phyloP scores from a whole-genome alignment of 2,113 vertebrate genomes.

The Phylloscopus whistleri region DNA sequence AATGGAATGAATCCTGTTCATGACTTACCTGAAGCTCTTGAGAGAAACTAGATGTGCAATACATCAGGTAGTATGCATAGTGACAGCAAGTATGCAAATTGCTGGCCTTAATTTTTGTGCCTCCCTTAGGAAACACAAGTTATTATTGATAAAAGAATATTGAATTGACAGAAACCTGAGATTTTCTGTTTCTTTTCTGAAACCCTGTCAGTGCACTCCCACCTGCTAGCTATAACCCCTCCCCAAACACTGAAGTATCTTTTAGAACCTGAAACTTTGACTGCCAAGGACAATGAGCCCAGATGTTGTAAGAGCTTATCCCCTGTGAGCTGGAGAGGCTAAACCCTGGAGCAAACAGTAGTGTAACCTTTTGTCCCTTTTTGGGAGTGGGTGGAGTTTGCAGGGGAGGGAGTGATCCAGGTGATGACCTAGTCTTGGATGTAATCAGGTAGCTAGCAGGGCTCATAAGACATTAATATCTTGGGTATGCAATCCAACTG shows the following conservation, averaged over 20 bases:
- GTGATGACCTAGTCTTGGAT: background rate
- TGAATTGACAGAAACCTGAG: accelerated
- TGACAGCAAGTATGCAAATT: background rate
- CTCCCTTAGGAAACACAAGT: background rate
- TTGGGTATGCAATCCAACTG: background rate
- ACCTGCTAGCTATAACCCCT: accelerated
- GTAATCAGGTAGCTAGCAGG: background rate
- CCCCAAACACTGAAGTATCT: background rate
- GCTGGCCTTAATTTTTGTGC: background rate
- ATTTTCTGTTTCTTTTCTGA: background rate
- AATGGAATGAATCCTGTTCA: background rate
- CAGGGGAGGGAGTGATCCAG: background rate
- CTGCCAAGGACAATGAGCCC: background rate
- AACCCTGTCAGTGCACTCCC: background rate
- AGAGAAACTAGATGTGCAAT: background rate
- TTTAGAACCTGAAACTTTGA: background rate
- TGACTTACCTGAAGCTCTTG: background rate
- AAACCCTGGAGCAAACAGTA: background rate
- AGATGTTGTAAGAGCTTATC: background rate
- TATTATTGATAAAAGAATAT: background rate
- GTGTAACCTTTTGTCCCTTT: background rate
- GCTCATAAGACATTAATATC: accelerated
- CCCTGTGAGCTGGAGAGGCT: background rate
- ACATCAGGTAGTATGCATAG: background rate
- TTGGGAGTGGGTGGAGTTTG: background rate